Base-by-base conservation (phyloP, 2,113 vertebrate genomes). In the Coreoperca whiteheadi region DNA sequence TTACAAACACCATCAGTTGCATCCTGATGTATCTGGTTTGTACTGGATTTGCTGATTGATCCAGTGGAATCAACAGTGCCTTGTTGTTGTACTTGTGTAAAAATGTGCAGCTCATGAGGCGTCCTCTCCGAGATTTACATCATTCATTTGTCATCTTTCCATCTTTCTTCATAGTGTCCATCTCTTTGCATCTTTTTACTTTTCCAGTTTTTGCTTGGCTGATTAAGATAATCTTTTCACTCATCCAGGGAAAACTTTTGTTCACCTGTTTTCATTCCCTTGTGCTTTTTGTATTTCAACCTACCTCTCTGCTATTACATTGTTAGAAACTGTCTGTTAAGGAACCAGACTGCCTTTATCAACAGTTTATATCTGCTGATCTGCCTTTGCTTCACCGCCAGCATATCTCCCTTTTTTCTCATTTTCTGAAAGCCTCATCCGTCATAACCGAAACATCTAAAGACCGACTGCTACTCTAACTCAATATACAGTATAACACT, bases 61-160 rank as follows among this genome's bases (percentile, higher is more conserved):
- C 14, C 37, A 69, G 43, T 74, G 54, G 46, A 48, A 12, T 73
- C 54, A 84, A 25, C 2, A 8, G 46, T 20, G 61, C 66, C 59
- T 51, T 77, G 43, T 71, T n/a, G 75, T 68, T 78, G n/a, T 73
- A 25, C 7, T 72, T 76, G n/a, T n/a, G n/a, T 25, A 60, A 74
- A 70, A 59, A 56, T 14, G 32, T 64, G 34, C 21, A 23, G 21
- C 56, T 82, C 20, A 25, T 16, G 4, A 71, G 43, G 25, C 14
- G 53, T 75, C 59, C 23, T 54, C 41, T 79, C 9, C 7, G 30
- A 14, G 18, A 54, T 61, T 69, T 15, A 8, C 4, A 28, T 75
- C 21, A 23, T 14, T 68, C 23, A 34, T 8, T 4, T n/a, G 4
- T 64, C 12, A 61, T 48, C 20, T n/a, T 34, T 12, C 20, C 14